Evolutionary conservation across 2,888 invertebrate genomes (phyloP), one percentile per base, ranked within the genome.

Genomic region (Creontiades dilutus): DNA sequence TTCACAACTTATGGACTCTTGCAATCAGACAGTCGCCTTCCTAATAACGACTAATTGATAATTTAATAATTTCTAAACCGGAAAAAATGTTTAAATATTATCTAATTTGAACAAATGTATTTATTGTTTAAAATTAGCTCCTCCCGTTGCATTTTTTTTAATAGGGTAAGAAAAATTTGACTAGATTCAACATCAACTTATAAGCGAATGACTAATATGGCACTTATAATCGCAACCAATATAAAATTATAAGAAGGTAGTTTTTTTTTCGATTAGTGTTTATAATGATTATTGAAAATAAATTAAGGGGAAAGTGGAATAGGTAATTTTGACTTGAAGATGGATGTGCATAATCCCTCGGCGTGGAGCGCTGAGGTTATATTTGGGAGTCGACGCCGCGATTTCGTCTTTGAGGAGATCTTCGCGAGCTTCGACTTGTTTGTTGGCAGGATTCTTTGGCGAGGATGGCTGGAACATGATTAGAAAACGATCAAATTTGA

Each of bases 1-100:
- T 82, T 82, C 82, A 82, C 82, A 82, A 82, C 82, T 82, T 52
- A 52, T 82, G 82, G 82, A 82, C 82, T 52, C n/a, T 78, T n/a
- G 82, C 48, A 27, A 82, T 52, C 19, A 47, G 11, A 82, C n/a
- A 52, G 27, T 82, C 55, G 48, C 47, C 12, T 82, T 47, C 27
- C 55, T 82, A 82, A 52, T 28, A 23, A 80, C 47, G 78, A 68
- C 23, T 48, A 52, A 82, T 52, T 52, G 82, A 47, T 82, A 52
- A 82, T 3, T 52, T 82, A 12, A 82, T 12, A 5, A 82, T 4
- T 52, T 52, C 23, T 19, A 14, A 82, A 19, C 7, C 48, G 4
- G 55, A 19, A 82, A 76, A 76, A 80, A 47, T 11, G 52, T 2
- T 48, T 27, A 19, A 13, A 52, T 82, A 27, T 52, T 82, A 52